Evolutionary conservation across 92 coral and sea anemone species (phyloP), one percentile per base, ranked within the genome.

Genomic region (Diadumene lineata): DNA sequence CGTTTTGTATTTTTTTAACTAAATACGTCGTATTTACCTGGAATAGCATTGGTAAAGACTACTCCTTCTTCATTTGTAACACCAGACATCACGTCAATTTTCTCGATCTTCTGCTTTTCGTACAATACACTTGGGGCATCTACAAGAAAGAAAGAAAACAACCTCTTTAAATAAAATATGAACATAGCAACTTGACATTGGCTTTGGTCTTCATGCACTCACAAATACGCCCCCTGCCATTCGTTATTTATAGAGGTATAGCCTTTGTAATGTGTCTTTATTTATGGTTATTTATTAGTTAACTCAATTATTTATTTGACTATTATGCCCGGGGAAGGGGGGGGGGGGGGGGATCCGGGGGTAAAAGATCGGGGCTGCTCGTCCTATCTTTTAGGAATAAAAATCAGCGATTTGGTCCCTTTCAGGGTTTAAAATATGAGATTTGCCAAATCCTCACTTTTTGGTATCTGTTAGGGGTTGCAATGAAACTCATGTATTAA

Each of bases 61-160:
- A 34, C 18, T 23, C 80, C 80, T 22, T 75, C 80, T 17, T 75
- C 80, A 31, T 64, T 28, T 11, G 27, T 62, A 18, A 64, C 67
- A 13, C 80, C 80, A 10, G 44, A 26, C 71, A 75, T 24, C 34
- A 75, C 27, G 22, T 64, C 53, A 25, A 9, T 1, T 23, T 64
- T 38, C 15, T 75, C 31, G 25, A 75, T 60, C 9, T 75, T 4
- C 26, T 69, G 72, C 8, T 62, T 53, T 32, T 75, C 13, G 25
- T 61, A 56, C 28, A 75, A 64, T 24, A 19, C 57, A 13, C 18
- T 31, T 7, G 80, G 80, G n/a, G 62, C 15, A 43, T 46, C 80
- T 75, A 50, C 22, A 60, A 21, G 19, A 15, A 53, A 3, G 19
- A 13, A 2, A 53, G 3, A 51, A 56, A 56, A 9, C 9, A 9